Conservation (phyloP, 2,113 vertebrate species). For the Pseudorectes ferrugineus region DNA sequence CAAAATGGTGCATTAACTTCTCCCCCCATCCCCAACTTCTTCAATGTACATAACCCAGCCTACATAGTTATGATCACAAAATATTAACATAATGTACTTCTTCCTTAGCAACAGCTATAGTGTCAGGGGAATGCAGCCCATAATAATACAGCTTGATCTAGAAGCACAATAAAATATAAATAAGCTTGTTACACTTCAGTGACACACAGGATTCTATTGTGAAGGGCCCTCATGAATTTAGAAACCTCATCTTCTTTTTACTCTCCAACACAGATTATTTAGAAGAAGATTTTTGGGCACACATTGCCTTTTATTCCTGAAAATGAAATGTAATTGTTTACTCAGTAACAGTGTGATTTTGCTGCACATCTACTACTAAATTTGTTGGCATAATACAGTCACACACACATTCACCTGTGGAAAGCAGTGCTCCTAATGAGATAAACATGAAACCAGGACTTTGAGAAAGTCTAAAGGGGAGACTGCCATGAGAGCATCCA, state of each 20-base stretch:
- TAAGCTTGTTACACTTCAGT: conserved; percentile 40
- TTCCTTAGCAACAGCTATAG: conserved; percentile 19
- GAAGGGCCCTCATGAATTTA: conserved; percentile 19
- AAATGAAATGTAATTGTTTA: conserved; percentile 36
- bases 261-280: conserved; percentile 9
- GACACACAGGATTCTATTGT: not conserved
- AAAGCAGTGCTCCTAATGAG: not conserved
- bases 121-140: not conserved
- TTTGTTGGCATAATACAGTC: not conserved
- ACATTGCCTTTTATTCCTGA: conserved; percentile 15
- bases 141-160: conserved; percentile 26
- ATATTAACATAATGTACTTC: conserved; percentile 29
- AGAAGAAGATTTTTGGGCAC: conserved; percentile 1
- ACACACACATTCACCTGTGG: not conserved
- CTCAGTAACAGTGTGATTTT: not conserved
- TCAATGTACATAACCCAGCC: not conserved
- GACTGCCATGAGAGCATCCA: not conserved
- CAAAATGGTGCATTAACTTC: not conserved
- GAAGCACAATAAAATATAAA: conserved; percentile 53
- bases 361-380: not conserved
- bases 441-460: not conserved
- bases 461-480: not conserved
- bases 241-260: conserved; percentile 30
- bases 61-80: conserved; percentile 12
- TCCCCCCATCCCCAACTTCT: not conserved